Conservation (phyloP, 2,888 invertebrate genomes). For the Eudemis profundana region DNA sequence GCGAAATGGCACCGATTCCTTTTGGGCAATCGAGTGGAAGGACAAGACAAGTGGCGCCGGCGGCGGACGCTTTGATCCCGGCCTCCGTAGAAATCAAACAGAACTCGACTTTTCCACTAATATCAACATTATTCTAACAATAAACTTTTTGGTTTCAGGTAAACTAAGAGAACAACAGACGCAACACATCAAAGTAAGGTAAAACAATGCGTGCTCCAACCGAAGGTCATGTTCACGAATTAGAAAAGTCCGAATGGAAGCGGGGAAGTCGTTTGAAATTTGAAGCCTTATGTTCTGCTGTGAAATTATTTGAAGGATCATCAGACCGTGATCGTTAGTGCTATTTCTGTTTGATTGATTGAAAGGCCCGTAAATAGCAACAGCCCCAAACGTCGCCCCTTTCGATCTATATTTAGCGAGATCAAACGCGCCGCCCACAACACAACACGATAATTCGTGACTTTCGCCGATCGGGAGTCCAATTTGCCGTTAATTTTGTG, state of each 20-base stretch:
- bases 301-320: background rate
- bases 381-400: background rate
- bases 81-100: conserved; percentile 13
- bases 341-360: background rate
- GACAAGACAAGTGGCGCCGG: conserved; percentile 24
- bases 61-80: conserved; percentile 32
- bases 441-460: background rate
- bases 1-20: conserved; percentile 32
- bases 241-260: conserved; percentile 4
- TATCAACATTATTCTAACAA: conserved; percentile 19
- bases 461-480: background rate
- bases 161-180: conserved; percentile 19
- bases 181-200: conserved; percentile 28
- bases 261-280: too few relatives aligned
- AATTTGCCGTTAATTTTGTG: too few relatives aligned
- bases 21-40: conserved; percentile 30
- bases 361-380: background rate
- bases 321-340: background rate
- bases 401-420: background rate
- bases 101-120: conserved; percentile 1
- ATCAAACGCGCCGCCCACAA: background rate
- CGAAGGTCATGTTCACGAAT: too few relatives aligned
- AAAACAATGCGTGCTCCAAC: background rate
- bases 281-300: background rate
- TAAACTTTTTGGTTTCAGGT: conserved; percentile 32